Evolutionary conservation across 1,140 invertebrate genomes (phyloP), one percentile per base, ranked within the genome.

Genomic region (Papilio polytes): DNA sequence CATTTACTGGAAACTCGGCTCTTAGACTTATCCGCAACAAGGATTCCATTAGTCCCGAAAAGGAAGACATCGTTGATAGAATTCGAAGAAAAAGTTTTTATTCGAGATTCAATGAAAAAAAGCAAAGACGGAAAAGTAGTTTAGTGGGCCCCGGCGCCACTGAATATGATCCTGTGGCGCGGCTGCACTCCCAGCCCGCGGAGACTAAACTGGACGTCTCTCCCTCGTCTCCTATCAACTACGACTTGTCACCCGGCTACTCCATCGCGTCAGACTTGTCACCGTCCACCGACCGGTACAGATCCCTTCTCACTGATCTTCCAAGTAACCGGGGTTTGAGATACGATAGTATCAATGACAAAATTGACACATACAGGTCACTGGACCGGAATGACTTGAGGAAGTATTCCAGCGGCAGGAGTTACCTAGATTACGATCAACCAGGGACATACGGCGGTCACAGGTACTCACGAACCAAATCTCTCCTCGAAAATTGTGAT

Each of bases 51-150:
- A 89, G 91, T 8, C 92, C 94, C 18, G 95, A 95, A 84, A 91
- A 95, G 56, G 98, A 98, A 88, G 97, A 97, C 48, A 97, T 98
- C 13, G 97, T 97, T 48, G 98, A 99, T 87, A 95, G 98, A 84
- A 98, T 99, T 82, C 96, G 97, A 84, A 95, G 98, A 22, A 98
- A 98, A 90, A 98, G 98, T 90, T 98, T 98, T 92, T 99, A 98
- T 88, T 97, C 97, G 6, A 96, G 98, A 80, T 98, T 98, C 88
- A 98, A 98, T 86, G 97, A 98, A 86, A 96, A 97, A 85, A 97
- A 97, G 89, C 96, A 96, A 66, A 95, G 97, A 78, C 94, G 96
- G 82, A 96, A 96, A 85, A 96, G 96, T 87, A 96, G 88, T 85
- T 94, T 96, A 82, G 96, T 96, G 10, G 96, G 96, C 77, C 96